These are phyloP conservation scores for Himalopsyche japonica DNA, from an alignment of 2,888 invertebrate species.

Conservation along the genomic window DNA sequence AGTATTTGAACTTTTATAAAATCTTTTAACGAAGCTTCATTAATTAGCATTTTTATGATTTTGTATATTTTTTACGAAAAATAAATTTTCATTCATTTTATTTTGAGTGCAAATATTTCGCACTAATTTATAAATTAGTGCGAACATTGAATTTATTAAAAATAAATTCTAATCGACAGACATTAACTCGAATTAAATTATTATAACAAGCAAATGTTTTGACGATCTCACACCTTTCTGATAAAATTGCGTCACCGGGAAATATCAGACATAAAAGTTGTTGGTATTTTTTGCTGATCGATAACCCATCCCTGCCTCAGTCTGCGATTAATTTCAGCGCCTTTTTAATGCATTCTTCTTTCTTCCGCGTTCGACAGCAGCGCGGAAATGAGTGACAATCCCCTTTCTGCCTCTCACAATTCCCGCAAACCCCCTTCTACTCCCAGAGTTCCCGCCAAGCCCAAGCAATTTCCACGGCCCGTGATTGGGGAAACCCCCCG, in stretches of 20 bases:
- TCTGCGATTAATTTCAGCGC: background rate
- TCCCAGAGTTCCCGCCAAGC: conserved; percentile 12
- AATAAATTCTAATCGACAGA: too few relatives aligned
- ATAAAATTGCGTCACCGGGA: background rate
- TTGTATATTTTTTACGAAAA: too few relatives aligned
- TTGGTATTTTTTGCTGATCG: background rate
- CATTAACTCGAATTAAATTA: too few relatives aligned
- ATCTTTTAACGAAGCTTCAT: too few relatives aligned
- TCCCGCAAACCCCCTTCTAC: background rate
- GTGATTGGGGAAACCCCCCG: conserved; percentile 41
- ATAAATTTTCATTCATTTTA: too few relatives aligned
- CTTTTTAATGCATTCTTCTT: conserved; percentile 12
- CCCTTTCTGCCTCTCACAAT: background rate
- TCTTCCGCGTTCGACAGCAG: conserved; percentile 10
- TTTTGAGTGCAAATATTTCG: too few relatives aligned
- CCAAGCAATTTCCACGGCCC: conserved; percentile 39
- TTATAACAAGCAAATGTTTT: too few relatives aligned
- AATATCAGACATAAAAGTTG: background rate
- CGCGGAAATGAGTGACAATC: conserved; percentile 30
- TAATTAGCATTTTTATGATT: too few relatives aligned
- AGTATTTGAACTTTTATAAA: too few relatives aligned
- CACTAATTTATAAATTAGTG: too few relatives aligned
- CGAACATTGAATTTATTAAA: too few relatives aligned
- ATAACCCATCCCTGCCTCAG: background rate
- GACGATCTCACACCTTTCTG: background rate